These are phyloP conservation scores for Tetramorium bicarinatum DNA, from an alignment of 2,888 invertebrate genomes.

Conservation along the genomic window DNA sequence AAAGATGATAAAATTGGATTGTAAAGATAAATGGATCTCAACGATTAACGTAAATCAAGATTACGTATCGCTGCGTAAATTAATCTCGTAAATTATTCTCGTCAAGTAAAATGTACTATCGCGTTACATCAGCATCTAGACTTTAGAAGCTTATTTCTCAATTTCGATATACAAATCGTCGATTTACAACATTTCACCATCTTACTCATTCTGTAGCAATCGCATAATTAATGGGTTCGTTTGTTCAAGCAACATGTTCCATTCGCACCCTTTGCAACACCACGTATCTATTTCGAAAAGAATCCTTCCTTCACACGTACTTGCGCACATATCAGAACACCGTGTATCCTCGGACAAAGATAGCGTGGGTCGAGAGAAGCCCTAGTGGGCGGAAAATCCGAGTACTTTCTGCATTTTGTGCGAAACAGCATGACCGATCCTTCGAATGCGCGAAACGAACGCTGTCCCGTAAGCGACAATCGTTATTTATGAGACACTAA, in stretches of 20 bases:
- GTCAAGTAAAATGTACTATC: too few species aligned
- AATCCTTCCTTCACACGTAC: neutral
- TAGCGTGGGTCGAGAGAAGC: constrained; percentile 26
- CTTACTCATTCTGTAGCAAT: neutral
- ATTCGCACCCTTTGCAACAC: neutral
- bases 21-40: neutral
- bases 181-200: neutral
- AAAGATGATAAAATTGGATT: constrained; percentile 9
- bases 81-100: too few species aligned
- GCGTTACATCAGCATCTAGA: too few species aligned
- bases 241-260: constrained; percentile 2
- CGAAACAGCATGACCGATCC: neutral
- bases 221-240: neutral
- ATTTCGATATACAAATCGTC: neutral
- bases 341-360: constrained; percentile 7
- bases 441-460: constrained; percentile 38
- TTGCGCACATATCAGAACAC: neutral
- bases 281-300: constrained; percentile 16
- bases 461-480: neutral
- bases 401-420: neutral
- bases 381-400: constrained; percentile 42
- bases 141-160: too few species aligned
- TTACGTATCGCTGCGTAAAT: too few species aligned
- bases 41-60: neutral
- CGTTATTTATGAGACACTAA: constrained; percentile 51